Base-by-base conservation (phyloP, 1,140 invertebrate species). In the Dendrolimus kikuchii region DNA sequence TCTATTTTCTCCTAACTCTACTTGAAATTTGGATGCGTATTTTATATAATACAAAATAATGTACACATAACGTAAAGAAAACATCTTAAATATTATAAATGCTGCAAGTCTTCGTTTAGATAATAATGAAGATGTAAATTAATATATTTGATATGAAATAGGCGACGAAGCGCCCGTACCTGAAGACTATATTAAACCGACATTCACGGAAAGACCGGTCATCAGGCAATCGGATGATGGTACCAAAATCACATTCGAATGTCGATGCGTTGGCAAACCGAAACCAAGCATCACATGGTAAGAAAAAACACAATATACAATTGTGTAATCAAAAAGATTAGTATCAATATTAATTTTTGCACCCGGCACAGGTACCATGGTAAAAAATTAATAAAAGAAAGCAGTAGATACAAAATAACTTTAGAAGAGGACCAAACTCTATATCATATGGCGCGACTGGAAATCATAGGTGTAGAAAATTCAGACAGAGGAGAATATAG, bases 221-320 rank as follows among this genome's bases (percentile, higher is more conserved):
- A 99, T 98, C 81, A 92, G 95, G 87, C 97, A 99, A 90, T 95
- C 94, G 59, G 96, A 98, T 64, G 95, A 97, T 89, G 95, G 95
- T 71, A 92, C 92, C 74, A 96, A 94, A 85, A 96, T 99, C 71
- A 93, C 93, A 59, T 98, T 99, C 88, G 96, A 98, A 89, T 98
- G 96, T 89, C 91, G 96, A 90, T 94, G 98, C 75, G 95, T 96
- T 67, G 96, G 96, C 70, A 96, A 98, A 88, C 97, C 97, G 47
- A 94, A 94, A 87, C 97, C 97, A 65, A 93, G 89, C 70, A 91
- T 99, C 64, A 91, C 91, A 86, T 99, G 98, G 97, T 97, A 93
- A 92, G 93, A 89, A 62, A 45, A 9, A 46, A 51, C 43, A 49
- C 23, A 45, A 23, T 49, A 46, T 38, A 57, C 51, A 55, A 46